Base-by-base conservation (phyloP, 2,797 vertebrate species). In the Phoxinus dragarum region DNA sequence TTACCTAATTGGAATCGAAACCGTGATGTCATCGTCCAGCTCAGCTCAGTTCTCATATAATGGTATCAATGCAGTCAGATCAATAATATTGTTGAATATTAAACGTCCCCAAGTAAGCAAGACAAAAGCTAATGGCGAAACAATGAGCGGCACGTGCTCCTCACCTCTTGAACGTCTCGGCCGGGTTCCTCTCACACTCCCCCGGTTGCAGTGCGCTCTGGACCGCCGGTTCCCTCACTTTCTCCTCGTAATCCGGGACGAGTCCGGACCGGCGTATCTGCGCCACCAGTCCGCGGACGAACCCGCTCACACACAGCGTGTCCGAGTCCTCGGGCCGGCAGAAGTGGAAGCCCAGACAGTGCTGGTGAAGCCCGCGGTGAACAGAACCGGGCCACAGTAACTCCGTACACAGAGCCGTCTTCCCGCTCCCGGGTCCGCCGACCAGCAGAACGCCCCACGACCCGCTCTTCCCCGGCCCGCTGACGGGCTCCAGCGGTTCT, bases 121-220 rank as follows among this genome's bases (percentile, higher is more conserved):
- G 44, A 4, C 14, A 49, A 49, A 49, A 1, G 14, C 14, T 1
- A 27, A 27, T 27, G 27, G 27, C 27, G 27, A 44, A 44, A 44
- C 11, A 44, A 44, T 11, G 40, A 47, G 14, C 40, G 1, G 6
- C 40, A 9, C 12, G 52, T 21, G 67, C 17, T 69, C 80, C 90
- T 86, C 95, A 99, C 98, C 97, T 98, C 94, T 99, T 99, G 94
- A 99, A 99, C 0, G 97, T 97, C 94, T 99, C 98, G 0, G 96
- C 95, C 36, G 98, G 97, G 93, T 98, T 98, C 93, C 97, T 96
- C 94, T 99, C 98, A 23, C 98, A 98, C 86, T 99, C 97, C 8
- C 98, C 98, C 0, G 96, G 96, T 84, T 97, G 96, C 90, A 99
- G 89, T n/a, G 96, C 90, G 87, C 93, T 96, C 88, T 98, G 97